Percentiles rank a stretch among this genome's conserved stretches.
These are phyloP conservation scores for Ophion obscuratus DNA, from an alignment of 2,888 invertebrate species.

Conservation along the genomic window DNA sequence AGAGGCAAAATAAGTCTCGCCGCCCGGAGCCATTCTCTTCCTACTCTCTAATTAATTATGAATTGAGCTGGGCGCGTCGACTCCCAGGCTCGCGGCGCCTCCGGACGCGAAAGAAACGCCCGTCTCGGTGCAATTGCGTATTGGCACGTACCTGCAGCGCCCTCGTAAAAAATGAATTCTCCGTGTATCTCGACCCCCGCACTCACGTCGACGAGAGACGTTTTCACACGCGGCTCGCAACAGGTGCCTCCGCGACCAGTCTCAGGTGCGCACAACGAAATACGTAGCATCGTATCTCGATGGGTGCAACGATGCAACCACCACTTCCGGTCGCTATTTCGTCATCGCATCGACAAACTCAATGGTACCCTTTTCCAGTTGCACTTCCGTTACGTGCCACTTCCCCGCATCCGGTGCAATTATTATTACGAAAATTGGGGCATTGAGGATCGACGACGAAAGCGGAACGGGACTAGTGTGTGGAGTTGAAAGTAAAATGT, in stretches of 20 bases:
- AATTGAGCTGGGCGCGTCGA: constrained; percentile 39
- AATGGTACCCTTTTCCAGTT: constrained; percentile 7
- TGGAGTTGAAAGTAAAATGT: neutral
- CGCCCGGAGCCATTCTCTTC: constrained; percentile 42
- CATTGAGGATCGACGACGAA: neutral
- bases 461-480: neutral
- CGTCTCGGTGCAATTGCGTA: constrained; percentile 27
- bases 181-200: constrained; percentile 15
- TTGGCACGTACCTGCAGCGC: neutral
- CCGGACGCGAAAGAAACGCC: neutral
- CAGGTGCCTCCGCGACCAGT: constrained; percentile 34
- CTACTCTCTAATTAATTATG: constrained; percentile 53
- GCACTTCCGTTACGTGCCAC: constrained; percentile 9
- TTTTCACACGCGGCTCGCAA: constrained; percentile 16
- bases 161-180: constrained; percentile 5
- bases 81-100: neutral
- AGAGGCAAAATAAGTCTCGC: constrained; percentile 28
- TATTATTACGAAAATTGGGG: neutral
- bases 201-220: neutral
- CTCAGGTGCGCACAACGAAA: constrained; percentile 39
- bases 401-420: neutral
- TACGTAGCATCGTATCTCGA: constrained; percentile 21
- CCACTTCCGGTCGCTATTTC: constrained; percentile 18
- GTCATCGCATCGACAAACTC: neutral
- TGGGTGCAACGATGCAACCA: neutral